Percentiles rank a stretch among this genome's conserved stretches.
These are phyloP conservation scores for Benitochromis conjunctus DNA, from an alignment of 2,113 vertebrate genomes.

Conservation along the genomic window DNA sequence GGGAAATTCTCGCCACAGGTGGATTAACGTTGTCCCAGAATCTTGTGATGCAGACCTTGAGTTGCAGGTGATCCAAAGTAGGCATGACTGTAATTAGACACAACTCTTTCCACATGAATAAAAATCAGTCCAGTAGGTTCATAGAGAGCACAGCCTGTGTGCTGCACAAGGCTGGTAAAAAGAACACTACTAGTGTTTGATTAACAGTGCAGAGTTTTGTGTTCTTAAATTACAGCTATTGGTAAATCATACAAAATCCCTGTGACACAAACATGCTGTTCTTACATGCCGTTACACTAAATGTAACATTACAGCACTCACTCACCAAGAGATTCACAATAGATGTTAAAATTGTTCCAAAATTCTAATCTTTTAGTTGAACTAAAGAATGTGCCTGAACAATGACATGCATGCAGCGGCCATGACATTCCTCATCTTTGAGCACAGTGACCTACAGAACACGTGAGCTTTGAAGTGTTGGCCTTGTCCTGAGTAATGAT, in stretches of 20 bases:
- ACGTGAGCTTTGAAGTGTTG: conserved; percentile 56
- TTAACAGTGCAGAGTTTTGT: background rate
- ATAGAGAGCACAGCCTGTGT: background rate
- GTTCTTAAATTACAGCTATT: background rate
- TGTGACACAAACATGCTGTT: background rate
- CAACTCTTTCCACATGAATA: background rate
- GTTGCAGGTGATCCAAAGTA: conserved; percentile 21
- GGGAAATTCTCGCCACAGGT: conserved; percentile 38
- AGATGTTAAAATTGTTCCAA: background rate
- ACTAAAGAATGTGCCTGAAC: background rate
- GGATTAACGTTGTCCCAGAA: conserved; percentile 56
- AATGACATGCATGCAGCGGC: background rate
- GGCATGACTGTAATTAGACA: conserved; percentile 26
- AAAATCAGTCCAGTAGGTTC: background rate
- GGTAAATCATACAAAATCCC: background rate
- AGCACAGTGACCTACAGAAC: conserved; percentile 49
- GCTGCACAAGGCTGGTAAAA: background rate
- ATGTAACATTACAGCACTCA: background rate
- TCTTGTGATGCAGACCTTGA: conserved; percentile 43
- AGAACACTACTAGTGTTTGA: background rate
- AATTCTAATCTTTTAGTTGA: background rate
- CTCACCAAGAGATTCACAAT: background rate
- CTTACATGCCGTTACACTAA: background rate
- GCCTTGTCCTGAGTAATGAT: conserved; percentile 51
- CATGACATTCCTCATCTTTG: background rate